phyloP scores from a whole-genome alignment of 2,797 vertebrate species.

The Oophaga sylvatica region DNA sequence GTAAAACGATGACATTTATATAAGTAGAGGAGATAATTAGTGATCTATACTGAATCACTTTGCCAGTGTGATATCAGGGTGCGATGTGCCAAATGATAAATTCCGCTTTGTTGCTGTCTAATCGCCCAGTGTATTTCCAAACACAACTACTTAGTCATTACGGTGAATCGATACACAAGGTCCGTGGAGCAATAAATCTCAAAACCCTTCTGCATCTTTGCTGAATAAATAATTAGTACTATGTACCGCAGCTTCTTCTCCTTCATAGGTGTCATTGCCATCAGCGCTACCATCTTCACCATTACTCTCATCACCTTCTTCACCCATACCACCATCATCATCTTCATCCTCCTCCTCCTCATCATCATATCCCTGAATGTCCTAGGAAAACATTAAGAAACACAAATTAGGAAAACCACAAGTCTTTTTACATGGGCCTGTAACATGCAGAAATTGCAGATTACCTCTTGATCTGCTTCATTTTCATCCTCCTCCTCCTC shows the following conservation, averaged over 20 bases:
- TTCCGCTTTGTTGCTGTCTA: too few relatives aligned
- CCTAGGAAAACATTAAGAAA: conserved; percentile 70
- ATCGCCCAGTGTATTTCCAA: too few relatives aligned
- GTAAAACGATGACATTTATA: background rate
- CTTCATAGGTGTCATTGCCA: conserved; percentile 91
- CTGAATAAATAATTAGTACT: background rate
- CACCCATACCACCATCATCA: conserved; percentile 89
- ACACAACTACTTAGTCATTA: too few relatives aligned
- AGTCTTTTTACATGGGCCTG: background rate
- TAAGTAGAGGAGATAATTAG: too few relatives aligned
- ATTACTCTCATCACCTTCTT: conserved; percentile 93
- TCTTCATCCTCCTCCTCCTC: conserved; percentile 87
- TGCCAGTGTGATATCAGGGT: too few relatives aligned
- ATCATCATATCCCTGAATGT: conserved; percentile 79
- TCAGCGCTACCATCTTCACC: conserved; percentile 89
- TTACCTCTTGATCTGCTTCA: conserved; percentile 88
- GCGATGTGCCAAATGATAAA: too few relatives aligned
- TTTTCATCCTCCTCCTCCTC: conserved; percentile 89
- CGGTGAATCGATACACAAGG: too few relatives aligned
- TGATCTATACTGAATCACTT: too few relatives aligned
- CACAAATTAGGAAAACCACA: background rate
- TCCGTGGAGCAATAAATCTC: background rate
- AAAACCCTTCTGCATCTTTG: background rate
- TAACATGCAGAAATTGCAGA: background rate
- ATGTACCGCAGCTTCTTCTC: conserved; percentile 87